Conservation (phyloP, 2,888 invertebrate species). For the Cephonodes hylas region DNA sequence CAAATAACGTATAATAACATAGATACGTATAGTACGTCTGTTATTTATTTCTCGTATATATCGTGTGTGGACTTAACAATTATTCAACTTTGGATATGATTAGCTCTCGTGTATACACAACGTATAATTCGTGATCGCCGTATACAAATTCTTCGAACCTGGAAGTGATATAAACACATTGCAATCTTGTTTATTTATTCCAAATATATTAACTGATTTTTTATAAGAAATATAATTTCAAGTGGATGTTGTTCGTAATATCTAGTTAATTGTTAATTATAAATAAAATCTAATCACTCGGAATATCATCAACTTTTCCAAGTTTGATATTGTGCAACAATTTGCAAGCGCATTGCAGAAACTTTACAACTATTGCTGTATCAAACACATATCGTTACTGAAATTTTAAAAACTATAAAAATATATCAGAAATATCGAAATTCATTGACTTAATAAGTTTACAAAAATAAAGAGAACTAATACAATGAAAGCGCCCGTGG, state of each 20-base stretch:
- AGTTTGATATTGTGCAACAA: too few species aligned
- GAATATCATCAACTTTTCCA: too few species aligned
- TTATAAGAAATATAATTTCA: not conserved
- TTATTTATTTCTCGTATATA: constrained; percentile 13
- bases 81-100: constrained; percentile 2
- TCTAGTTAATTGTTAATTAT: not conserved
- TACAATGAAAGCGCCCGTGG: too few species aligned
- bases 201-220: not conserved
- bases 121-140: not conserved
- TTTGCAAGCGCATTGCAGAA: too few species aligned
- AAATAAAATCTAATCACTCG: not conserved
- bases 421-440: too few species aligned
- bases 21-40: constrained; percentile 7
- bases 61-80: not conserved
- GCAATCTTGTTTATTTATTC: not conserved
- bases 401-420: too few species aligned
- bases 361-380: too few species aligned
- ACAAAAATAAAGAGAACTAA: too few species aligned
- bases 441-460: too few species aligned
- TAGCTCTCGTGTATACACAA: not conserved
- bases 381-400: too few species aligned
- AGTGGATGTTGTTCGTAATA: not conserved
- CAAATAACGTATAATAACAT: constrained; percentile 33
- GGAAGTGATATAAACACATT: not conserved
- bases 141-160: not conserved